Evolutionary conservation across 1,140 invertebrate genomes (phyloP).

Genomic region (Panulirus ornatus): DNA sequence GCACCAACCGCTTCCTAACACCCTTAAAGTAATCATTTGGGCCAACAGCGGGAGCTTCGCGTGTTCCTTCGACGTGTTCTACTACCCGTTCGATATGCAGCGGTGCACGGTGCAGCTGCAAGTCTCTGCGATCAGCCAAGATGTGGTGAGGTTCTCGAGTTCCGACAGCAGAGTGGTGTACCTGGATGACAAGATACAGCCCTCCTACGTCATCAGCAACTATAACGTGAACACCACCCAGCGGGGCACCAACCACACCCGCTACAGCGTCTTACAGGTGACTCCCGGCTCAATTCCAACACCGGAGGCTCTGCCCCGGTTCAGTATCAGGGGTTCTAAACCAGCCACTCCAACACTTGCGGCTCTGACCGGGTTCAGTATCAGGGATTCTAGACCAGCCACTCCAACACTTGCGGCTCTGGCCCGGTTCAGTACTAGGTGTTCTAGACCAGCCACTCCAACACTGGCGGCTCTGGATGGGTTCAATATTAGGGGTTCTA

Average conservation of each 20-base stretch:
- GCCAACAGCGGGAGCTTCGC: conserved; percentile 42
- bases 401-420: no score
- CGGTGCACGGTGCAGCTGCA: conserved; percentile 35
- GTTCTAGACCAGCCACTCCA: conserved; percentile 44
- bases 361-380: no score
- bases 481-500: no score
- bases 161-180: neutral
- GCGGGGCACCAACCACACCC: conserved; percentile 10
- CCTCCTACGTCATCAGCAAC: conserved; percentile 19
- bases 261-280: conserved; percentile 27
- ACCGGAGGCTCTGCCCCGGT: neutral
- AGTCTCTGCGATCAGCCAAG: neutral
- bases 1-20: neutral
- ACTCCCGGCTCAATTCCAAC: neutral
- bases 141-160: neutral
- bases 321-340: no score
- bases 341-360: no score
- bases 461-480: no score
- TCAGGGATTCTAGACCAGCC: no score
- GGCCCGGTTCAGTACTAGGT: conserved; percentile 36
- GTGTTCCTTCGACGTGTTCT: conserved; percentile 57
- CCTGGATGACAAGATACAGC: conserved; percentile 22
- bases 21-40: neutral
- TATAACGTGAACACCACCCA: conserved; percentile 3
- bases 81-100: conserved; percentile 53